Evolutionary conservation across 2,888 invertebrate species (phyloP).

Genomic region (Saturnia pavonia): DNA sequence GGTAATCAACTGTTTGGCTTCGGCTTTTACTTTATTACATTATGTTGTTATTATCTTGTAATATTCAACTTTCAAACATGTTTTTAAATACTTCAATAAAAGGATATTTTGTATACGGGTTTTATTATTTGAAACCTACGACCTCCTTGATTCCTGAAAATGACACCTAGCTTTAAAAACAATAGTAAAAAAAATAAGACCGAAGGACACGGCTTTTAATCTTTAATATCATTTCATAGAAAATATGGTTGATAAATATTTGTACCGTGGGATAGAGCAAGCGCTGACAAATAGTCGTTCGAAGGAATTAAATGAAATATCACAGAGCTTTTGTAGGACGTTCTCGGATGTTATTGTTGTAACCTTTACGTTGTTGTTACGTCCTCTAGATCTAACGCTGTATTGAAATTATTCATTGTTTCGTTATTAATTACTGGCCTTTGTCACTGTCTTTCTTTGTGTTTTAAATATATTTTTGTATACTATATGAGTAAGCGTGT

Average conservation of each 20-base stretch:
- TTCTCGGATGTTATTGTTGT: background rate
- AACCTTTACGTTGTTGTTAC: background rate
- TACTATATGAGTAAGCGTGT: too few species aligned
- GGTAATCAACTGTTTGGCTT: too few species aligned
- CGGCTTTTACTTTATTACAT: too few species aligned
- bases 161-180: too few species aligned
- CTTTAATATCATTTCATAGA: background rate
- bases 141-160: too few species aligned
- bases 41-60: too few species aligned
- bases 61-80: too few species aligned
- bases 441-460: background rate
- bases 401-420: background rate
- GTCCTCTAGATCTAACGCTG: background rate
- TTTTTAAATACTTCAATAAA: too few species aligned
- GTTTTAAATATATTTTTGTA: background rate
- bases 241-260: background rate
- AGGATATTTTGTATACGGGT: too few species aligned
- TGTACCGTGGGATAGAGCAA: background rate
- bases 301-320: constrained; percentile 28
- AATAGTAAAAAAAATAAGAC: too few species aligned
- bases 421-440: background rate
- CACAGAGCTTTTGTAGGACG: constrained; percentile 23
- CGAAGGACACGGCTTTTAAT: background rate
- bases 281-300: constrained; percentile 32
- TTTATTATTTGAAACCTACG: too few species aligned